A percentile compares a stretch with the other conserved stretches of the same genome.
Conservation (phyloP, 1,140 invertebrate genomes). For the Drosophila parvula region DNA sequence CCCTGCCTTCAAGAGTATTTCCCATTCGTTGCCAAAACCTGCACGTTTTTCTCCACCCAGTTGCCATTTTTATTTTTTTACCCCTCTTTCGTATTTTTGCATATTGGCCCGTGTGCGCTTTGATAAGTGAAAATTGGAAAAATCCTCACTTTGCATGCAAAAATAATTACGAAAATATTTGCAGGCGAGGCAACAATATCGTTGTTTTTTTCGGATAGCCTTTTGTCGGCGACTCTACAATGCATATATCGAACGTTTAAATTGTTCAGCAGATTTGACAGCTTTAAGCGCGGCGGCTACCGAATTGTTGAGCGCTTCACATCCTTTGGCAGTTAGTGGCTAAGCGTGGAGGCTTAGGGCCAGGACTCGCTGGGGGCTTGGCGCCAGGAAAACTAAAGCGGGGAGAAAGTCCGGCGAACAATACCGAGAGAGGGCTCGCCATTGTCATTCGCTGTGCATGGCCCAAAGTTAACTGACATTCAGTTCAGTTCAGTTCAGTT, state of each 20-base stretch:
- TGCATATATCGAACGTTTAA: constrained; percentile 63
- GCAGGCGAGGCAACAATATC: constrained; percentile 36
- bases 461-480: constrained; percentile 63
- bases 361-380: constrained; percentile 7
- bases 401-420: constrained; percentile 36
- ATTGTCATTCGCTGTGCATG: constrained; percentile 52
- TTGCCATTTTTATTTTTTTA: constrained; percentile 20
- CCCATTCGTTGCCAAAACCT: constrained; percentile 5
- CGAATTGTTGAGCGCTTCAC: constrained; percentile 53
- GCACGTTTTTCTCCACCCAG: constrained; percentile 5
- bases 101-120: constrained; percentile 78
- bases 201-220: constrained; percentile 23
- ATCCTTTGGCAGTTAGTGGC: constrained; percentile 64
- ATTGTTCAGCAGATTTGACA: constrained; percentile 73
- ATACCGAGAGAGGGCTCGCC: constrained; percentile 35
- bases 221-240: neutral
- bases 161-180: constrained; percentile 82
- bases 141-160: constrained; percentile 81
- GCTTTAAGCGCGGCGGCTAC: constrained; percentile 63
- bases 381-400: neutral
- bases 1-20: constrained; percentile 26
- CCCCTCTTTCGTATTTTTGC: constrained; percentile 50
- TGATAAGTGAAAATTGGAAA: constrained; percentile 83
- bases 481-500: constrained; percentile 29
- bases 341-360: constrained; percentile 51